phyloP scores from a whole-genome alignment of 2,113 vertebrate genomes.

The Neodon shergylaensis region DNA sequence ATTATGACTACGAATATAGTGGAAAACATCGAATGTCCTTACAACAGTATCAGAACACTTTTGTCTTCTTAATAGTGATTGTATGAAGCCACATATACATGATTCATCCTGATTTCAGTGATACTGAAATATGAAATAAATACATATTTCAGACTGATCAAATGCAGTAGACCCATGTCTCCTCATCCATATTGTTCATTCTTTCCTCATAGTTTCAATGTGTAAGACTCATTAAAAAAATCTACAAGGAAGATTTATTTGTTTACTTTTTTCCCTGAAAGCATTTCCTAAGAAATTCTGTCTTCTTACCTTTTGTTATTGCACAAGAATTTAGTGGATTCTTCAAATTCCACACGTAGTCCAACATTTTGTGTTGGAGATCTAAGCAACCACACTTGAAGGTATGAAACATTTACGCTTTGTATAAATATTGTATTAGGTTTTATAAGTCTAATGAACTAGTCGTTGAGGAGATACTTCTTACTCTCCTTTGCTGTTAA shows the following conservation, averaged over 20 bases:
- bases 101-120: neutral
- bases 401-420: neutral
- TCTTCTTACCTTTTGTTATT: neutral
- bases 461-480: neutral
- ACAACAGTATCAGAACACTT: neutral
- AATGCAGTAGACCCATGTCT: neutral
- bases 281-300: neutral
- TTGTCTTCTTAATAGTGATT: neutral
- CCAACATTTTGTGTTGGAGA: neutral
- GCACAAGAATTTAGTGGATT: neutral
- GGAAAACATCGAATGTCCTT: neutral
- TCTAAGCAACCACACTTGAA: neutral
- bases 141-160: neutral
- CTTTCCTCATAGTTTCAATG: neutral
- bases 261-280: too few relatives aligned
- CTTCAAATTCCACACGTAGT: neutral
- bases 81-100: neutral
- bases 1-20: neutral
- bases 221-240: neutral
- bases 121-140: conserved; percentile 9
- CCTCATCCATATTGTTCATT: neutral
- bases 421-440: neutral
- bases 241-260: neutral
- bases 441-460: neutral
- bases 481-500: neutral